These are phyloP conservation scores for Drosophila malerkotliana DNA, from an alignment of 1,140 invertebrate genomes.

Conservation along the genomic window DNA sequence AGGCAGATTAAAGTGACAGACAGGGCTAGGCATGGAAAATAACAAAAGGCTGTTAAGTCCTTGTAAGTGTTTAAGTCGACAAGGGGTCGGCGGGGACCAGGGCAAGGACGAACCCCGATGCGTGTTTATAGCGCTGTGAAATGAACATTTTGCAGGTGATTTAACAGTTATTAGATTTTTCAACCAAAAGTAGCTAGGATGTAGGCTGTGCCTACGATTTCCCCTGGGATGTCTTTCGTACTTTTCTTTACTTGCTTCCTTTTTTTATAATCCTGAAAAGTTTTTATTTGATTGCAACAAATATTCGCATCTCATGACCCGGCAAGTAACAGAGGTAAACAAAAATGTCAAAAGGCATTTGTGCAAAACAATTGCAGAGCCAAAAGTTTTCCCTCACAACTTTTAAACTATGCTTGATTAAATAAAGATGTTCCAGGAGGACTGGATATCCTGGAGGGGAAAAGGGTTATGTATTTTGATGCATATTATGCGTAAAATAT, in stretches of 20 bases:
- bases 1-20: constrained; percentile 78
- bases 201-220: constrained; percentile 8
- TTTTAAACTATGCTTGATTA: constrained; percentile 75
- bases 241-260: constrained; percentile 3
- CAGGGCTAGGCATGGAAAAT: constrained; percentile 69
- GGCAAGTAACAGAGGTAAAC: constrained; percentile 33
- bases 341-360: constrained; percentile 70
- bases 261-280: constrained; percentile 53
- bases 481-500: background rate
- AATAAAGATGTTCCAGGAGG: constrained; percentile 63
- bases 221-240: constrained; percentile 31
- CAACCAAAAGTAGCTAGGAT: constrained; percentile 35
- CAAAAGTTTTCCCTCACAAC: constrained; percentile 51
- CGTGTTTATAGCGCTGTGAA: constrained; percentile 79
- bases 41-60: constrained; percentile 79
- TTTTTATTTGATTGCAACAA: constrained; percentile 80
- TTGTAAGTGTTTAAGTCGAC: constrained; percentile 82
- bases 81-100: constrained; percentile 31
- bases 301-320: constrained; percentile 52
- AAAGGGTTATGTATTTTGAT: background rate
- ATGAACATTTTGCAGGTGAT: constrained; percentile 82
- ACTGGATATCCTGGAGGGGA: background rate
- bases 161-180: constrained; percentile 80
- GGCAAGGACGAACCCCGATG: constrained; percentile 29
- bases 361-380: constrained; percentile 55